Base-by-base conservation (phyloP, 1,140 invertebrate genomes). In the Drosophila setifemur region DNA sequence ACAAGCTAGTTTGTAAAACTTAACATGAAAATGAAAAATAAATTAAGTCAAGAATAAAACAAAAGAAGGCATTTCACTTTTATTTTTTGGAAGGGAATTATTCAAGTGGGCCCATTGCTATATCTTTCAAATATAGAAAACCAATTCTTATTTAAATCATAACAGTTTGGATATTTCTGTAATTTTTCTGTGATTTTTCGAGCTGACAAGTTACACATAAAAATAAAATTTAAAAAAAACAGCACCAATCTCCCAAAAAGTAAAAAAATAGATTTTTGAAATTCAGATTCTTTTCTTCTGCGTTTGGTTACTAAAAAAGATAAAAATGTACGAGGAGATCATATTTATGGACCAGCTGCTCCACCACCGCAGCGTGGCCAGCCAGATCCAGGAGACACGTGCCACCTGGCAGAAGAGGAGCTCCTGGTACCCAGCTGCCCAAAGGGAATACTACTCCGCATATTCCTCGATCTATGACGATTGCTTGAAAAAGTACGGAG, bases 21-120 rank as follows among this genome's bases (percentile, higher is more conserved):
- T 25, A 64, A 64, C 42, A 64, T 48, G 23, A 64, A 64, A 64
- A 64, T 64, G 43, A 64, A 14, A 48, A 64, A 64, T 64, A 64
- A 64, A 64, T 21, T 40, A 64, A 64, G 57, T 49, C 18, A 25
- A 49, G 4, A 53, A 42, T 7, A 48, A 7, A 37, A n/a, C 49
- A 40, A 23, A 25, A 39, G 35, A 39, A 14, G 2, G 8, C 14
- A 18, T 11, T 6, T 28, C 2, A 23, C 25, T 7, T 64, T 44
- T 45, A 5, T 18, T 37, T 37, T 9, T 5, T 1, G 4, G 14
- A 33, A 9, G 2, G 5, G 7, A 37, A 37, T 9, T 16, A 7
- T 16, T n/a, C n/a, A n/a, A n/a, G n/a, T n/a, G n/a, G n/a, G n/a
- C n/a, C n/a, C n/a, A n/a, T n/a, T n/a, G n/a, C n/a, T n/a, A n/a